phyloP scores from a whole-genome alignment of 53 echinoderm and acorn worm genomes.

The Pentamera pediparva region DNA sequence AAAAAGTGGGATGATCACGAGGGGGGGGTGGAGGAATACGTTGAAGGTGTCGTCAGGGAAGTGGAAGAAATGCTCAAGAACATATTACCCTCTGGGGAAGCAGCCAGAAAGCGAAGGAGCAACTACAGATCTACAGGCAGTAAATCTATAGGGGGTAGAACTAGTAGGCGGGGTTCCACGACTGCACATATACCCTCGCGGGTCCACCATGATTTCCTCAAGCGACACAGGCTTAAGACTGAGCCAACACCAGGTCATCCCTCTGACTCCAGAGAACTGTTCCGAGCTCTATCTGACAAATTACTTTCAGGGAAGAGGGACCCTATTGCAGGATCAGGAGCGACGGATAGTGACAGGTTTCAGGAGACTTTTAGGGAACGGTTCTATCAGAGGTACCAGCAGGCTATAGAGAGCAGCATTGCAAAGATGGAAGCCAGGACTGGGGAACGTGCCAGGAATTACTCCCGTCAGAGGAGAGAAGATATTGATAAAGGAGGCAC shows the following conservation, averaged over 20 bases:
- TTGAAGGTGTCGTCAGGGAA: too few relatives aligned
- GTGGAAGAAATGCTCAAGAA: neutral
- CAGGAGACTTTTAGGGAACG: neutral
- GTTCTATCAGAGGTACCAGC: neutral
- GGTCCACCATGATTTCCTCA: too few relatives aligned
- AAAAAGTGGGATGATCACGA: neutral
- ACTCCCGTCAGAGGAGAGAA: neutral
- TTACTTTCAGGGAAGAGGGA: neutral
- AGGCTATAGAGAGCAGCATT: neutral
- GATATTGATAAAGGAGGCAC: neutral
- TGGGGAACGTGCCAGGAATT: neutral
- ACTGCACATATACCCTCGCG: too few relatives aligned
- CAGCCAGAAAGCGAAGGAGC: neutral
- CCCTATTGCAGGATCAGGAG: too few relatives aligned
- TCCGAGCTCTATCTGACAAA: neutral
- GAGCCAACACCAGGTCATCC: neutral
- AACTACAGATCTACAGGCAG: too few relatives aligned
- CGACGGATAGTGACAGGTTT: too few relatives aligned
- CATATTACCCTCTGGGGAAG: neutral
- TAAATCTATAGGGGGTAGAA: too few relatives aligned
- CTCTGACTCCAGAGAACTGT: neutral
- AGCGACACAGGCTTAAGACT: neutral
- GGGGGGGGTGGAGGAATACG: too few relatives aligned
- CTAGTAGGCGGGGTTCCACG: too few relatives aligned
- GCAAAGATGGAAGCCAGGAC: neutral